Evolutionary conservation across 2,113 vertebrate species (phyloP), one percentile per base, ranked within the genome.

Genomic region (Jacana jacana): DNA sequence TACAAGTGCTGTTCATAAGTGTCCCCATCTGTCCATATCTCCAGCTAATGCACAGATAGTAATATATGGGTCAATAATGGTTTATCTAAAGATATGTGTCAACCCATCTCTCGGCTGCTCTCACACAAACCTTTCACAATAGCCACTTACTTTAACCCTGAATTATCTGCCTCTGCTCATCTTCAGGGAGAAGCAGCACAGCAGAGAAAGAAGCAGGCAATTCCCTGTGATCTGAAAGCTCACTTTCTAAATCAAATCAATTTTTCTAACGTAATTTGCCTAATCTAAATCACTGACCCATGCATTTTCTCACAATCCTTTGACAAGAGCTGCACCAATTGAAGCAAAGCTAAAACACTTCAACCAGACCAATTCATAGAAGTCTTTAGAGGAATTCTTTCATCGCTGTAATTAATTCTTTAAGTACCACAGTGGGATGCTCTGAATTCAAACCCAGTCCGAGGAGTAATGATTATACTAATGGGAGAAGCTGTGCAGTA

Each of bases 381-480:
- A 92, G 81, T 88, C 97, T 96, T 95, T 49, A 94, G 95, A 93
- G 96, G 91, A 97, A 97, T 95, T 96, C 91, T 92, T 96, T 97
- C 94, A 95, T 91, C 23, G 19, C 72, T 94, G 86, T 96, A 96
- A 97, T 97, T 96, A 96, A 96, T 96, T 97, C 95, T 92, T 88
- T 95, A 95, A 94, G 93, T 95, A 87, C 95, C 95, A 89, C 95
- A 94, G 89, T 94, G 86, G 97, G 95, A 96, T 91, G 78, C 94
- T 96, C 93, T 89, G 81, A 97, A 97, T 96, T 91, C 88, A 95
- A 97, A 93, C 91, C 86, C 93, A 88, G 95, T 81, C 94, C 94
- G 77, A 93, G 84, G 92, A 95, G 90, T 93, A 97, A 96, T 95
- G 95, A 97, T 96, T 97, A 94, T 68, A 95, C 94, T 97, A 97